Conservation (phyloP, 1,140 invertebrate genomes). For the Chelonus insularis region DNA sequence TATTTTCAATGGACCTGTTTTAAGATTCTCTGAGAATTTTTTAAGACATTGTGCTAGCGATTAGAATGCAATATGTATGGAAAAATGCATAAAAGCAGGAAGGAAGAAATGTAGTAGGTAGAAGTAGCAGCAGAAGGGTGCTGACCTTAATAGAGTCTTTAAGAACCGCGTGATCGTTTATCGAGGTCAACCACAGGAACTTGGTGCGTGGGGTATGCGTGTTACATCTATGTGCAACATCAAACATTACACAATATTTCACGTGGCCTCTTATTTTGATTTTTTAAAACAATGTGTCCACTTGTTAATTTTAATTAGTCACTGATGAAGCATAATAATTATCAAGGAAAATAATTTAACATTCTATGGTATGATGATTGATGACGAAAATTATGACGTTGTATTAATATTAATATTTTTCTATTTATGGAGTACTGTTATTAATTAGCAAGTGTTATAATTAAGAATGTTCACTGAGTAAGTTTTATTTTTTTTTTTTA, state of each 20-base stretch:
- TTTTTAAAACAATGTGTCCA: conserved; percentile 18
- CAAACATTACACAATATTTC: conserved; percentile 25
- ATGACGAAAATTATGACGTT: no score
- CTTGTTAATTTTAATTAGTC: conserved; percentile 22
- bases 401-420: no score
- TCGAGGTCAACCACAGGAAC: conserved; percentile 34
- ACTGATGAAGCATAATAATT: not conserved
- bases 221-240: conserved; percentile 17
- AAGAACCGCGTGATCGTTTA: conserved; percentile 33
- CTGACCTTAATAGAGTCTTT: conserved; percentile 38
- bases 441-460: no score
- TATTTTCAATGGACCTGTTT: no score
- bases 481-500: conserved; percentile 39
- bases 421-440: no score
- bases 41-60: not conserved
- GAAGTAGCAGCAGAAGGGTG: conserved; percentile 33
- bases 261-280: conserved; percentile 6
- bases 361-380: no score
- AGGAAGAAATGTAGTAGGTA: conserved; percentile 7
- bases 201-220: conserved; percentile 30
- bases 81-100: conserved; percentile 10
- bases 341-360: not conserved
- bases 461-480: no score
- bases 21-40: not conserved
- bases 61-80: conserved; percentile 22